phyloP scores from a whole-genome alignment of 1,140 invertebrate genomes.

The Lepidurus couesii region DNA sequence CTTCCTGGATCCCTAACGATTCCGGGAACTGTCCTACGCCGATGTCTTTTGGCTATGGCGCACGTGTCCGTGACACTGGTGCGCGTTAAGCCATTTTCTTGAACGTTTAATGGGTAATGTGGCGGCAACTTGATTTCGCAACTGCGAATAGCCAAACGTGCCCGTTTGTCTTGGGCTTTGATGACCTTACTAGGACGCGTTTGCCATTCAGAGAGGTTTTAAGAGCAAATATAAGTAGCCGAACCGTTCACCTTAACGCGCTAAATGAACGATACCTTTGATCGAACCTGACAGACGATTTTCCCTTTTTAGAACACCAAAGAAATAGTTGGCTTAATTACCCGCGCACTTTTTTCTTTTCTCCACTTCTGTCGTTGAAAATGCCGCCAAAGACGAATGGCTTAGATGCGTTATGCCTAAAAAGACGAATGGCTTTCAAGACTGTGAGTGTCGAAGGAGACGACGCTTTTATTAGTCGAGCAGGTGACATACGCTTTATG shows the following conservation, averaged over 20 bases:
- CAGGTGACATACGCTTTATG: too few species aligned
- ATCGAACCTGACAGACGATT: not conserved
- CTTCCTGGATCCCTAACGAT: not conserved
- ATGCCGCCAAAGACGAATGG: not conserved
- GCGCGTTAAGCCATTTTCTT: not conserved
- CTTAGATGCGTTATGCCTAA: not conserved
- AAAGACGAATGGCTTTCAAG: not conserved
- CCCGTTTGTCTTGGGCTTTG: not conserved
- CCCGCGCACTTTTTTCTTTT: not conserved
- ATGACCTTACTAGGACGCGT: too few species aligned
- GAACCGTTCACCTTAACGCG: not conserved
- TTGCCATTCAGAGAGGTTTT: not conserved
- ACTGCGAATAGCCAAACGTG: not conserved
- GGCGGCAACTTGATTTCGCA: not conserved
- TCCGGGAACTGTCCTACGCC: not conserved
- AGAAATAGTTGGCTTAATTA: not conserved
- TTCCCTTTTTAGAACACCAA: not conserved
- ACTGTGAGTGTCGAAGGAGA: not conserved
- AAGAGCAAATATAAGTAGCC: not conserved
- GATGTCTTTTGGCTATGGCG: not conserved
- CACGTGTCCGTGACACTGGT: conserved; percentile 6
- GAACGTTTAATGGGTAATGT: not conserved
- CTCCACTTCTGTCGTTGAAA: not conserved
- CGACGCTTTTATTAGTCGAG: too few species aligned
- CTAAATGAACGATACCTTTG: not conserved